A percentile compares a stretch with the other conserved stretches of the same genome.
These are phyloP conservation scores for Mobula birostris DNA, from an alignment of 2,113 vertebrate species.

Conservation along the genomic window DNA sequence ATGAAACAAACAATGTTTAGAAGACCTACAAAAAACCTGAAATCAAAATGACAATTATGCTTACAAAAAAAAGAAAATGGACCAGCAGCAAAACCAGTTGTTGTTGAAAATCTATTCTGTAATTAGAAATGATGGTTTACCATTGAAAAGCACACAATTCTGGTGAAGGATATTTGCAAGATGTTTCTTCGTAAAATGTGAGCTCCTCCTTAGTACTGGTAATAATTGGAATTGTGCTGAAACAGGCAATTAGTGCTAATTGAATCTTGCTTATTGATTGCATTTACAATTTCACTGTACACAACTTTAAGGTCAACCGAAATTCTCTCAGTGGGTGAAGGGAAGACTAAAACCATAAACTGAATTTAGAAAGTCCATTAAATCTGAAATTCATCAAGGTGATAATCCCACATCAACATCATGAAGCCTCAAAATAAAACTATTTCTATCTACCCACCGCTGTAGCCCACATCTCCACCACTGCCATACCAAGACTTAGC, in stretches of 20 bases:
- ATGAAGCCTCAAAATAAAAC: background rate
- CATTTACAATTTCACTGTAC: background rate
- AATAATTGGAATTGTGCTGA: background rate
- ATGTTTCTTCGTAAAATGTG: background rate
- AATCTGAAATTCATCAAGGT: background rate
- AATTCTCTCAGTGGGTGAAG: background rate
- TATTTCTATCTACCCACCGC: background rate
- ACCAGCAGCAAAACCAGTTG: background rate
- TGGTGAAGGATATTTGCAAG: background rate
- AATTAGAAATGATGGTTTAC: background rate
- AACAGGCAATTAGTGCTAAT: background rate
- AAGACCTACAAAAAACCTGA: background rate
- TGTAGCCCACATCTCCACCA: background rate
- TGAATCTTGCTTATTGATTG: conserved; percentile 9
- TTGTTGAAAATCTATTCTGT: background rate
- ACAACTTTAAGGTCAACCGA: background rate
- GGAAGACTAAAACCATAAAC: background rate
- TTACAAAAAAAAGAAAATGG: background rate
- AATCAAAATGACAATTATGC: background rate
- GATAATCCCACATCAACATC: too few species aligned
- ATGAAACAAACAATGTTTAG: background rate
- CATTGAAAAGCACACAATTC: conserved; percentile 12
- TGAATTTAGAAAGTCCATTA: conserved; percentile 8
- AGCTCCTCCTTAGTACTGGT: background rate
- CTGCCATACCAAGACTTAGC: background rate